phyloP scores from a whole-genome alignment of 2,888 invertebrate species.

The Dasysyrphus tricinctus region DNA sequence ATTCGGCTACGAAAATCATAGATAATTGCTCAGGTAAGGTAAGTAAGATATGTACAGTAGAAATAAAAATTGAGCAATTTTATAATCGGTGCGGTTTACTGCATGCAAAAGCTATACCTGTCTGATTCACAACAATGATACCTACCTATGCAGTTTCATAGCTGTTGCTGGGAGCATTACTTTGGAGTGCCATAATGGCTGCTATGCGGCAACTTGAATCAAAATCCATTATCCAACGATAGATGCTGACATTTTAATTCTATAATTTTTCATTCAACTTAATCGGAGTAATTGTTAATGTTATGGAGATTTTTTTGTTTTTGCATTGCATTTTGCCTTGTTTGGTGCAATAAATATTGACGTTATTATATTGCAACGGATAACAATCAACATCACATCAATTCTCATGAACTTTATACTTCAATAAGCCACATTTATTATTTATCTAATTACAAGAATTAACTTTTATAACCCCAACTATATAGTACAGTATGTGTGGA shows the following conservation, averaged over 20 bases:
- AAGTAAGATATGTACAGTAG: no score
- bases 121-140: neutral
- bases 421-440: constrained; percentile 23
- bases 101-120: constrained; percentile 46
- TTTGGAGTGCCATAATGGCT: constrained; percentile 24
- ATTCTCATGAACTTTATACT: constrained; percentile 33
- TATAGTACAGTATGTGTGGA: neutral
- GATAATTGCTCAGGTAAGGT: constrained; percentile 5
- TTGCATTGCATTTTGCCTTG: constrained; percentile 32
- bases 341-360: constrained; percentile 3
- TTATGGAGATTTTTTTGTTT: neutral
- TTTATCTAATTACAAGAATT: constrained; percentile 40
- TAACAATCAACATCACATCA: neutral
- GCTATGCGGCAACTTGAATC: constrained; percentile 60
- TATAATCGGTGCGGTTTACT: constrained; percentile 47
- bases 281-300: constrained; percentile 43
- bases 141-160: neutral
- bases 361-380: neutral
- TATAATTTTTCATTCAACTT: constrained; percentile 52
- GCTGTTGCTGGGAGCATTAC: neutral
- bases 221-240: constrained; percentile 44
- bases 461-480: constrained; percentile 5
- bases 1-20: constrained; percentile 23
- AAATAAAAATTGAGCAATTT: constrained; percentile 54
- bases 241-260: constrained; percentile 48